phyloP scores from a whole-genome alignment of 92 coral and sea anemone species.

The Heliopora coerulea region DNA sequence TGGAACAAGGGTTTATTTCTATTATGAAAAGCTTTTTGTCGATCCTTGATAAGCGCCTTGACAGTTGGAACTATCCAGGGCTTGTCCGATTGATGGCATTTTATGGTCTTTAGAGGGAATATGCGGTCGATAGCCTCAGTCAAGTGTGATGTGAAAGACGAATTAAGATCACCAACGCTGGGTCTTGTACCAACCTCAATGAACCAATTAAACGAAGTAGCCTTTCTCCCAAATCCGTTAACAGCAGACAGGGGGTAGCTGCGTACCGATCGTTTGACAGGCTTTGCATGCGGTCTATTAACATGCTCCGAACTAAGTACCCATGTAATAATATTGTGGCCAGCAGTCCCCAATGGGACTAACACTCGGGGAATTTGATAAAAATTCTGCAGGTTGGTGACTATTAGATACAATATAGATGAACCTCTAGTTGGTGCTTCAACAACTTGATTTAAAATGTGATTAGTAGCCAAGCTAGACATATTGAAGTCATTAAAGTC shows the following conservation, averaged over 20 bases:
- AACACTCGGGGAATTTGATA: conserved; percentile 26
- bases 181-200: conserved; percentile 37
- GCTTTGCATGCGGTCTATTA: not conserved
- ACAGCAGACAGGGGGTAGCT: conserved; percentile 46
- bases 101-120: conserved; percentile 30
- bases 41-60: conserved; percentile 45
- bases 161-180: conserved; percentile 37
- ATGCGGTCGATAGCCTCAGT: conserved; percentile 35
- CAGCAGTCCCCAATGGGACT: conserved; percentile 55
- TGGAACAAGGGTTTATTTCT: conserved; percentile 26
- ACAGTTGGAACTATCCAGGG: conserved; percentile 50
- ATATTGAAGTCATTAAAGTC: conserved; percentile 38
- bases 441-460: conserved; percentile 58
- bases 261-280: conserved; percentile 42
- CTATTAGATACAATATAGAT: conserved; percentile 49
- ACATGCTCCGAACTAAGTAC: conserved; percentile 17
- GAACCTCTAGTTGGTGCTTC: conserved; percentile 45
- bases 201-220: conserved; percentile 37
- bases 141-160: conserved; percentile 38
- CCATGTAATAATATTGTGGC: conserved; percentile 47
- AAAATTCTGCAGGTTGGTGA: conserved; percentile 42
- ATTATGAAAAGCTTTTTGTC: conserved; percentile 54
- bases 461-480: not conserved
- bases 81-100: conserved; percentile 33
- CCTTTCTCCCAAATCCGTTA: conserved; percentile 53